A percentile compares a stretch with the other conserved stretches of the same genome.
Evolutionary conservation across 1,140 invertebrate genomes (phyloP).

Genomic region (Ruditapes philippinarum): DNA sequence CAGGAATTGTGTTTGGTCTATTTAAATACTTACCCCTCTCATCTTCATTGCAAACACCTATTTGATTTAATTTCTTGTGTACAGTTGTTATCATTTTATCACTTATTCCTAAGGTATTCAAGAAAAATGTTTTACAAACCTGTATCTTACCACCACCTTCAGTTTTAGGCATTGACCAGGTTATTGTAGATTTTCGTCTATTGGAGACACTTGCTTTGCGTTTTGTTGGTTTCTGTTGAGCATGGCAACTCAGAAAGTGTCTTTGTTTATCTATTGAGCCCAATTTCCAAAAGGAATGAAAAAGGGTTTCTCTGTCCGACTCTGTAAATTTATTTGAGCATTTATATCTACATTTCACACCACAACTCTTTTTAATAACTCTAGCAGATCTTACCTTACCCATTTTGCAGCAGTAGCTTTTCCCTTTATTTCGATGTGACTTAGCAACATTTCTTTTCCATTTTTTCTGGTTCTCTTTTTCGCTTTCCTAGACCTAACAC

Average conservation of each 20-base stretch:
- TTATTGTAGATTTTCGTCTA: neutral
- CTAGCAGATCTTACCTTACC: neutral
- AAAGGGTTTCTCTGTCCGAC: neutral
- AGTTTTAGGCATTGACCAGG: constrained; percentile 2
- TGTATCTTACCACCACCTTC: neutral
- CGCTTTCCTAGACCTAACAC: constrained; percentile 6
- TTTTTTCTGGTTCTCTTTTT: neutral
- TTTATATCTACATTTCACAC: neutral
- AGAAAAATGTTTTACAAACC: constrained; percentile 44
- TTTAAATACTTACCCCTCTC: neutral
- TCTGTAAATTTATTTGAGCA: neutral
- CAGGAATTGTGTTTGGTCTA: constrained; percentile 8
- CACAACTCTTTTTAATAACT: neutral
- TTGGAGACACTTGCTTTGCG: neutral
- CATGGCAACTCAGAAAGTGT: neutral
- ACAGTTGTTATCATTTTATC: constrained; percentile 13
- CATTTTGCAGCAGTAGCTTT: neutral
- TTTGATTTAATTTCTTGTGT: neutral
- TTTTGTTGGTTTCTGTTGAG: neutral
- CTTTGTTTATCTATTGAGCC: neutral
- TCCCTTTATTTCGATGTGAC: neutral
- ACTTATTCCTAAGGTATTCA: neutral
- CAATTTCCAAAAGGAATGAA: constrained; percentile 11
- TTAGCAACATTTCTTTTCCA: constrained; percentile 35
- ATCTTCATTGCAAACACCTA: constrained; percentile 32